Percentiles rank a stretch among this genome's conserved stretches.
Evolutionary conservation across 2,888 invertebrate genomes (phyloP).

Genomic region (Sphaeridia pumilis): DNA sequence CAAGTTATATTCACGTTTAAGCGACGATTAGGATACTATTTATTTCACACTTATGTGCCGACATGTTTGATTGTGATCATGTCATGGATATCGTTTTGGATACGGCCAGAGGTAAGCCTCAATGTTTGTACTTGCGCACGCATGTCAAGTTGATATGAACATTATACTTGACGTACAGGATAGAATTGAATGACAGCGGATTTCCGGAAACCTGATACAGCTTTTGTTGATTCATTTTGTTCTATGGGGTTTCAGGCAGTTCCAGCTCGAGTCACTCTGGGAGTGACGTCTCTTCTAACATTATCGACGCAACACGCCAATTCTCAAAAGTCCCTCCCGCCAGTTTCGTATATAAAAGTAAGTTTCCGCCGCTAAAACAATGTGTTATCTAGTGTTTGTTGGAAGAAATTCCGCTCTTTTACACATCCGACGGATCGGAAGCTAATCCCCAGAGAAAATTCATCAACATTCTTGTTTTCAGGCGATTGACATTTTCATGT

Average conservation of each 20-base stretch:
- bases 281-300: constrained; percentile 40
- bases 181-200: too few relatives aligned
- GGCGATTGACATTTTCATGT: constrained; percentile 44
- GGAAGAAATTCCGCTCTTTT: too few relatives aligned
- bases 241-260: constrained; percentile 39
- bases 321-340: constrained; percentile 40
- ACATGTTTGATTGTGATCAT: constrained; percentile 70
- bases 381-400: too few relatives aligned
- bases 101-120: constrained; percentile 30
- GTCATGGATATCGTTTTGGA: constrained; percentile 41
- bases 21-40: constrained; percentile 74
- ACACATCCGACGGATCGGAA: too few relatives aligned
- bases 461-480: too few relatives aligned
- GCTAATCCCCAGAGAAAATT: too few relatives aligned
- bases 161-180: too few relatives aligned
- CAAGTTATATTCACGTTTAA: constrained; percentile 81
- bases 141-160: too few relatives aligned
- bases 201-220: background rate
- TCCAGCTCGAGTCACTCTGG: constrained; percentile 42
- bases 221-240: background rate
- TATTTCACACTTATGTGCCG: constrained; percentile 86
- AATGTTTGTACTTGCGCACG: background rate
- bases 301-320: constrained; percentile 40
- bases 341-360: constrained; percentile 43
- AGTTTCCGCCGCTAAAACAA: too few relatives aligned